Evolutionary conservation across 2,888 invertebrate species (phyloP), one percentile per base, ranked within the genome.

Genomic region (Copidosoma aretas): DNA sequence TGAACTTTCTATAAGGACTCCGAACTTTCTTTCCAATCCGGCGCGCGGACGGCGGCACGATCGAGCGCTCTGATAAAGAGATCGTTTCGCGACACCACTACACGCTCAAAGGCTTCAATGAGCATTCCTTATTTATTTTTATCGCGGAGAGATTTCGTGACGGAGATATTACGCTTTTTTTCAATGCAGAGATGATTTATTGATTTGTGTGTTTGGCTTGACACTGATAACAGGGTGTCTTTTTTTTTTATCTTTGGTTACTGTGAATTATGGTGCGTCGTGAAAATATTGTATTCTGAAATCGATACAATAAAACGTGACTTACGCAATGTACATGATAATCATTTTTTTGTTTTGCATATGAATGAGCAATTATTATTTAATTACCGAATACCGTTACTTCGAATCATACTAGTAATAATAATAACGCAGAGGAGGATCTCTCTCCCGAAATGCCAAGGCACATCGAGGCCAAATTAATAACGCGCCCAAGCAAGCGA

Each of bases 21-120:
- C 24, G 22, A 12, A n/a, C 10, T 43, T 54, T 56, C n/a, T n/a
- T 46, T 19, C 24, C 14, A 25, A 51, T 32, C 39, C 39, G 39
- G 1, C 0, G n/a, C n/a, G n/a, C n/a, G n/a, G n/a, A n/a, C n/a
- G n/a, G 24, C 25, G n/a, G 24, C 43, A 43, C n/a, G 46, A 60
- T 60, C 60, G 19, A 32, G 21, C 58, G 59, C 41, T 12, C 15
- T n/a, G 19, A 17, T 25, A 24, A 64, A 58, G 49, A 64, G 51
- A 60, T 57, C 52, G 58, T 64, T 24, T 64, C 10, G n/a, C 39
- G 39, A 39, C 52, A 43, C 41, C 32, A 8, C 32, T 32, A 8
- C 32, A 32, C 32, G 32, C 14, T 10, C 24, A 19, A 12, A 19
- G 49, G 21, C 24, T 12, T 15, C 2, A n/a, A 32, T 22, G 10